Conservation (phyloP, 2,113 vertebrate species). For the Myiagra hebetior region DNA sequence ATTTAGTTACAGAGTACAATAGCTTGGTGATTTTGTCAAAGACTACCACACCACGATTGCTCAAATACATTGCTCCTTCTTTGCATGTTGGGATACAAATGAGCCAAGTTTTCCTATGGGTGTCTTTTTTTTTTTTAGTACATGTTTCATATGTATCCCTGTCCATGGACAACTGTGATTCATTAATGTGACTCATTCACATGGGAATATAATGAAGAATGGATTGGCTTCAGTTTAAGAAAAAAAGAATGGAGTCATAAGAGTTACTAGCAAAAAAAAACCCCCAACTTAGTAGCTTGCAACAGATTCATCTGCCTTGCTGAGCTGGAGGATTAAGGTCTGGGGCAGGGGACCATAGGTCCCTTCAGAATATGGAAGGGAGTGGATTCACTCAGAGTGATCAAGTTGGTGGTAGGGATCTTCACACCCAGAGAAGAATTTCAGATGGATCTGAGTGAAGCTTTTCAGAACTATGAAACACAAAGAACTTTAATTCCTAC, state of each 20-base stretch:
- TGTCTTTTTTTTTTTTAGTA: rapidly evolving
- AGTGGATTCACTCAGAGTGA: not conserved
- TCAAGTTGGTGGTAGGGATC: not conserved
- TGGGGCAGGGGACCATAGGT: not conserved
- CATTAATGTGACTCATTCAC: not conserved
- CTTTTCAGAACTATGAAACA: not conserved
- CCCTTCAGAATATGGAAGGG: not conserved
- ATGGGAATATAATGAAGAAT: not conserved
- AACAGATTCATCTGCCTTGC: not conserved
- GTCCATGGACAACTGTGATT: not conserved
- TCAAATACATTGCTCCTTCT: not conserved
- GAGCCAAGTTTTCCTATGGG: not conserved
- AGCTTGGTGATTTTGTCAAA: not conserved
- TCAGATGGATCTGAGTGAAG: not conserved
- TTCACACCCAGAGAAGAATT: not conserved
- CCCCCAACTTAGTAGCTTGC: not conserved
- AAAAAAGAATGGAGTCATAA: not conserved
- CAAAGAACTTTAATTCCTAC: not conserved
- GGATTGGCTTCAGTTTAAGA: not conserved
- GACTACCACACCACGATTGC: not conserved
- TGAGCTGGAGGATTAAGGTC: not conserved
- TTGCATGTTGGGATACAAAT: not conserved
- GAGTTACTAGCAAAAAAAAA: not conserved
- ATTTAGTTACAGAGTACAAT: not conserved
- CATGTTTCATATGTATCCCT: not conserved